Conservation (phyloP, 2,113 vertebrate genomes). For the Ceyx melanurus region DNA sequence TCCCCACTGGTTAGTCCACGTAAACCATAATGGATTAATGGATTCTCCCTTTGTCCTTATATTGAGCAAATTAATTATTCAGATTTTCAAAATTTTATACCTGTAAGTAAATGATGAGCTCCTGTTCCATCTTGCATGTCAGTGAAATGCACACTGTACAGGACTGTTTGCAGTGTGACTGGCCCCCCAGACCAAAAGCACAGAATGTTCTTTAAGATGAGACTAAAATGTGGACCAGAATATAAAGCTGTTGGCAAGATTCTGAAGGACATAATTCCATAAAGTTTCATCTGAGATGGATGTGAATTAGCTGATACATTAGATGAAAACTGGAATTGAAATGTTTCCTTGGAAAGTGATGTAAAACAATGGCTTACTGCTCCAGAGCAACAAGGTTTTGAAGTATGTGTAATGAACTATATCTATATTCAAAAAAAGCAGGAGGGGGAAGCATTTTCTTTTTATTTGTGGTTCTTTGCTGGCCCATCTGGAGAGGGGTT, state of each 20-base stretch:
- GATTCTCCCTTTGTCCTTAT: background rate
- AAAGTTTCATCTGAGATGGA: background rate
- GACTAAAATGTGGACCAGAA: background rate
- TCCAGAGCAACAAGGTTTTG: background rate
- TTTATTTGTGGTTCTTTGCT: constrained; percentile 21
- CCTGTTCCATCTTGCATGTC: background rate
- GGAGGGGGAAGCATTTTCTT: background rate
- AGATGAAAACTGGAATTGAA: background rate
- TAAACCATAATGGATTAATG: background rate
- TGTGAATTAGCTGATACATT: background rate
- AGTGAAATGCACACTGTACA: background rate
- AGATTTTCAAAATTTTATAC: background rate
- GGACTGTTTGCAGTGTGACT: background rate
- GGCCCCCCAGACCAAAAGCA: background rate
- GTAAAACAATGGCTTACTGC: background rate
- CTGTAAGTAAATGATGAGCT: background rate
- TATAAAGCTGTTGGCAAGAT: background rate
- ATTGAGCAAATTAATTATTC: background rate
- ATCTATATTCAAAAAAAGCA: background rate
- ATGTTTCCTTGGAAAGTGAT: background rate
- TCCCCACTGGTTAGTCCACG: background rate
- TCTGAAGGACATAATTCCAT: background rate
- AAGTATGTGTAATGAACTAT: background rate
- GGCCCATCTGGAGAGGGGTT: background rate
- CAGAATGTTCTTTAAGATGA: background rate